Conservation (phyloP, 2,797 vertebrate genomes). For the Hephaestus fuliginosus region DNA sequence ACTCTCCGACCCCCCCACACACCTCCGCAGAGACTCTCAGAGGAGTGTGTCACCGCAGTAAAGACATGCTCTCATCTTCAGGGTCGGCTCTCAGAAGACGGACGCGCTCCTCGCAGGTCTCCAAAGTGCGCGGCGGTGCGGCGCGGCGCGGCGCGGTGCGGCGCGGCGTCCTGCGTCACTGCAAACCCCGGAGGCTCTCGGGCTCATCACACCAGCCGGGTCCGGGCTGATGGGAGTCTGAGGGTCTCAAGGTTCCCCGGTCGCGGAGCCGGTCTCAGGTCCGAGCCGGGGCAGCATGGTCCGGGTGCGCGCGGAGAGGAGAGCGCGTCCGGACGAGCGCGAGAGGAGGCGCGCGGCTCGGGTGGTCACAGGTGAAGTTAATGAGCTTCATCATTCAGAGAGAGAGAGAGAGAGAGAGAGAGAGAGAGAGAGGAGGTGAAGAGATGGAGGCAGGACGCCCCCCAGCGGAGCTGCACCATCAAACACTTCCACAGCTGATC, state of each 20-base stretch:
- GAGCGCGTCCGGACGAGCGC: not conserved
- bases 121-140: slow-evolving; percentile 13
- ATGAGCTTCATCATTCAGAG: slow-evolving; percentile 18
- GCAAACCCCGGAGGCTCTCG: slow-evolving; percentile 26
- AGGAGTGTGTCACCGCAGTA: slow-evolving; percentile 11
- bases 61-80: slow-evolving; percentile 1
- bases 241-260: slow-evolving; percentile 15
- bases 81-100: not conserved
- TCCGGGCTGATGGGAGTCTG: slow-evolving; percentile 5
- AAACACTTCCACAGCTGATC: no score
- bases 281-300: not conserved
- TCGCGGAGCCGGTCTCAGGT: not conserved
- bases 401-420: not conserved
- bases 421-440: no score
- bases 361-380: slow-evolving; percentile 33
- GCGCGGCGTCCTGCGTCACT: slow-evolving; percentile 51
- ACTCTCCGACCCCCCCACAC: slow-evolving; percentile 7
- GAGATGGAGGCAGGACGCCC: slow-evolving; percentile 30
- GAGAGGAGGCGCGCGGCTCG: not conserved
- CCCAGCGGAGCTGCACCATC: slow-evolving; percentile 21
- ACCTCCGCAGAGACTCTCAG: not conserved
- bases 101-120: slow-evolving; percentile 27
- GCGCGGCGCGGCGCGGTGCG: not conserved
- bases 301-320: not conserved
- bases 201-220: slow-evolving; percentile 32